Evolutionary conservation across 2,113 vertebrate species (phyloP).

Genomic region (cattle (Bos taurus)): ARS-UCD2.0 NC_037339.1:82164501-82165000

Average conservation of each 20-base stretch:
- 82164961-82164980: neutral
- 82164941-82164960: neutral
- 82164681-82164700: neutral
- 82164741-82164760: neutral
- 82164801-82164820: neutral
- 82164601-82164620: neutral
- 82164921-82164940: neutral
- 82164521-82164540: no score
- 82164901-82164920: neutral
- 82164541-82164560: no score
- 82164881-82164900: neutral
- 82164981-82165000: neutral
- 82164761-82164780: neutral
- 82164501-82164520: neutral
- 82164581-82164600: no score
- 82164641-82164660: neutral
- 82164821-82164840: neutral
- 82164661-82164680: neutral
- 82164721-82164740: no score
- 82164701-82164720: neutral
- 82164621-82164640: neutral
- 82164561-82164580: fast-evolving
- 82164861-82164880: neutral
- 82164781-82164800: neutral
- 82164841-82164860: neutral